These are phyloP conservation scores for Colaptes auratus DNA, from an alignment of 2,113 vertebrate genomes.

Conservation along the genomic window DNA sequence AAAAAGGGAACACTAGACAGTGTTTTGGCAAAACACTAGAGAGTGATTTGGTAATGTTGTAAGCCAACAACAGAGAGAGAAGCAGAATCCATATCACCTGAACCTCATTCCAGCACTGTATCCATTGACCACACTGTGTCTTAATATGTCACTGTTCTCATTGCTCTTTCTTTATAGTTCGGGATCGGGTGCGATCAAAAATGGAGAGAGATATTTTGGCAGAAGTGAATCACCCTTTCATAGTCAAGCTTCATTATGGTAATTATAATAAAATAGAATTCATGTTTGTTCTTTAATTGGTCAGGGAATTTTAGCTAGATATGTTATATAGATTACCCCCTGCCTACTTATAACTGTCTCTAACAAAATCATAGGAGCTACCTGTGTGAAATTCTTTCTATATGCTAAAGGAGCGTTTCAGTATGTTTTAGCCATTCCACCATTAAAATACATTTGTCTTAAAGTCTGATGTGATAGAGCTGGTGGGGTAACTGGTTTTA, in stretches of 20 bases:
- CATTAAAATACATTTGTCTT: background rate
- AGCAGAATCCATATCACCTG: background rate
- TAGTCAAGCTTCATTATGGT: conserved; percentile 97
- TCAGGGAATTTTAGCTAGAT: background rate
- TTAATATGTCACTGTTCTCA: background rate
- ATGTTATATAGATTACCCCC: background rate
- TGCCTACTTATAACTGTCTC: background rate
- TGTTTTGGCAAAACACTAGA: background rate
- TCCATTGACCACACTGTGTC: background rate
- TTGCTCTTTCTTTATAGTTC: conserved; percentile 77
- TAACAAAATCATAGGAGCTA: background rate
- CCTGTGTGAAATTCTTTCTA: background rate
- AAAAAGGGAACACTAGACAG: background rate
- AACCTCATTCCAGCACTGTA: background rate
- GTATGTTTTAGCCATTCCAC: background rate
- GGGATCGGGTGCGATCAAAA: conserved; percentile 93
- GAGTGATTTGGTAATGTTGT: background rate
- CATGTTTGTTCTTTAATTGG: background rate
- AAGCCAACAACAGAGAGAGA: background rate
- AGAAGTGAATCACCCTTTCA: conserved; percentile 97
- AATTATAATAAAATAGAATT: background rate
- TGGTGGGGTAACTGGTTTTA: background rate
- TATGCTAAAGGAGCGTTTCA: background rate
- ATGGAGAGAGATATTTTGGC: conserved; percentile 98
- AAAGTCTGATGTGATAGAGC: rapidly evolving